Evolutionary conservation across 2,888 invertebrate genomes (phyloP).

Genomic region (Lysandra bellargus): DNA sequence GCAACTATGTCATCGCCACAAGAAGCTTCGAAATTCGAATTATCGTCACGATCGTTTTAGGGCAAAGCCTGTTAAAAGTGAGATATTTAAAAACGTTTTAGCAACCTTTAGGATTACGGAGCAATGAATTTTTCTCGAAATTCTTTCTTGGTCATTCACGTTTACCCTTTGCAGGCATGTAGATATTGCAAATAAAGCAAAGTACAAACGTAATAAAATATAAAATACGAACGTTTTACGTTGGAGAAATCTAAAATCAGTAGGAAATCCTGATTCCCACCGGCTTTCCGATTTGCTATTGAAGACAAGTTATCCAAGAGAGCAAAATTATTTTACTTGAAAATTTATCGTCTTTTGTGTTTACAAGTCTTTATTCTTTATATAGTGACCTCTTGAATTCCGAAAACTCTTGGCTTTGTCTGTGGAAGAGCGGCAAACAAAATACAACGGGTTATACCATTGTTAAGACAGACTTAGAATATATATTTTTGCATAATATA

Average conservation of each 20-base stretch:
- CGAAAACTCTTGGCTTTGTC: slow-evolving; percentile 22
- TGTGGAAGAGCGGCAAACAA: background rate
- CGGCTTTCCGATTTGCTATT: slow-evolving; percentile 25
- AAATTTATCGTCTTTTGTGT: slow-evolving; percentile 24
- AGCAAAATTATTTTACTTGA: slow-evolving; percentile 28
- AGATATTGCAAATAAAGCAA: background rate
- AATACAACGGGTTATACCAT: slow-evolving; percentile 3
- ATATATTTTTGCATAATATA: slow-evolving; percentile 19
- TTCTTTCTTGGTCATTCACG: background rate
- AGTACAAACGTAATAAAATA: background rate
- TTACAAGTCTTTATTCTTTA: slow-evolving; percentile 18
- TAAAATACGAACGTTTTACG: slow-evolving; percentile 16
- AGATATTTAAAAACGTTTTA: background rate
- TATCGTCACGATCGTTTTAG: slow-evolving; percentile 3
- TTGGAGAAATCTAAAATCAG: slow-evolving; percentile 18
- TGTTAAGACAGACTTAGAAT: slow-evolving; percentile 10
- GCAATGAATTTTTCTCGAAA: background rate
- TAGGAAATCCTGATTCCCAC: slow-evolving; percentile 28
- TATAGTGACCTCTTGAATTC: slow-evolving; percentile 23
- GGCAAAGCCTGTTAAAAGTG: background rate
- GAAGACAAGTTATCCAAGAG: slow-evolving; percentile 25
- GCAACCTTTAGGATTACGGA: background rate
- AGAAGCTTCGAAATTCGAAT: background rate
- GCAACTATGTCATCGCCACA: no score
- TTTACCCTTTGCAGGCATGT: background rate